phyloP scores from a whole-genome alignment of 2,888 invertebrate genomes.

The Microdon myrmicae region DNA sequence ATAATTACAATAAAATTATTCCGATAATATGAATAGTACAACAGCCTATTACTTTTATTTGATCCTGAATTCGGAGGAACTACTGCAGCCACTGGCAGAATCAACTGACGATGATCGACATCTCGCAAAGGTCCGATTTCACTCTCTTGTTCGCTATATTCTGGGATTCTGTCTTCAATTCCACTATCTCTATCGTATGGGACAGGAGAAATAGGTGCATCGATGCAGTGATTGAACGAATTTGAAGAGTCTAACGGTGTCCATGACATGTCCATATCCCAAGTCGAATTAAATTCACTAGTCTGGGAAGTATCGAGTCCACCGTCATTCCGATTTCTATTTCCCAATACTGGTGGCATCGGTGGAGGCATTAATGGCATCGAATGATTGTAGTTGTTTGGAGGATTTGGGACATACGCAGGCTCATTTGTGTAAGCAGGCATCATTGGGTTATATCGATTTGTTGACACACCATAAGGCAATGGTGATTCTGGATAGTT shows the following conservation, averaged over 20 bases:
- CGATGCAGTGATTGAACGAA: conserved; percentile 63
- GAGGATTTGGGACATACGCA: conserved; percentile 39
- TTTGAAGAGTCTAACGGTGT: conserved; percentile 62
- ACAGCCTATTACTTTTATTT: conserved; percentile 27
- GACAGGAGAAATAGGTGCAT: conserved; percentile 76
- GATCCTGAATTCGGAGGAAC: conserved; percentile 12
- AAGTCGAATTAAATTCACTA: conserved; percentile 65
- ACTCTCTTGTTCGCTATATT: conserved; percentile 71
- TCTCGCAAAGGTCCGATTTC: conserved; percentile 68
- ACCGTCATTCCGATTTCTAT: too few relatives aligned
- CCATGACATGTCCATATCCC: conserved; percentile 68
- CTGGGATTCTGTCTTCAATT: conserved; percentile 67
- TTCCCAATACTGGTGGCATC: conserved; percentile 59
- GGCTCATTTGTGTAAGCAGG: conserved; percentile 54
- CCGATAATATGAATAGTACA: too few relatives aligned
- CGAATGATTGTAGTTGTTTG: conserved; percentile 46
- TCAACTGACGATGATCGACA: conserved; percentile 73
- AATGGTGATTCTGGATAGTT: conserved; percentile 44
- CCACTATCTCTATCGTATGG: conserved; percentile 73
- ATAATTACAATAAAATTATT: conserved; percentile 1
- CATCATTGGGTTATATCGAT: conserved; percentile 50
- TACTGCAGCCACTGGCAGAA: conserved; percentile 67
- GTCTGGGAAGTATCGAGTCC: conserved; percentile 14
- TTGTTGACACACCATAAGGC: conserved; percentile 47
- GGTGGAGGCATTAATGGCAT: conserved; percentile 62